These are phyloP conservation scores for Caranx ignobilis DNA, from an alignment of 2,113 vertebrate species.

Conservation along the genomic window DNA sequence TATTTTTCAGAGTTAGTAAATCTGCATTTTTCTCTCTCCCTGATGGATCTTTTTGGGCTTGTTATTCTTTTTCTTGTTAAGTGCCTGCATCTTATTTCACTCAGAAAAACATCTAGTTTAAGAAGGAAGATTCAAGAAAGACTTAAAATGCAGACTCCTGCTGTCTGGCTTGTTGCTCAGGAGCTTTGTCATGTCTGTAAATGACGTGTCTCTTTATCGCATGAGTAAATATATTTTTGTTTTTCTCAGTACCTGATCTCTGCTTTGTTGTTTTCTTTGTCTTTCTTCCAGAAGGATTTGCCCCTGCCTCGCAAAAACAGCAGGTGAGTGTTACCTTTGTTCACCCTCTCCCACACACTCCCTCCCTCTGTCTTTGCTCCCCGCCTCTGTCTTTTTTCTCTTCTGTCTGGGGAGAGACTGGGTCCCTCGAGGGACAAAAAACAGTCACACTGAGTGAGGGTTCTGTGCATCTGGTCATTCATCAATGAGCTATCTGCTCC, in stretches of 20 bases:
- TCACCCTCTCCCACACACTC: not conserved
- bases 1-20: no score
- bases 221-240: not conserved
- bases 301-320: constrained; percentile 87
- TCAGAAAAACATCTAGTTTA: not conserved
- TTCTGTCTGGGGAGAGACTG: constrained; percentile 13
- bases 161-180: not conserved
- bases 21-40: no score
- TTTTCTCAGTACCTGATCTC: constrained; percentile 62
- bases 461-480: not conserved
- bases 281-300: constrained; percentile 84
- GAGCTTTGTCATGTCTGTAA: not conserved
- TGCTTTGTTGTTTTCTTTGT: constrained; percentile 36
- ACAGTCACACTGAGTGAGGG: constrained; percentile 3
- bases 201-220: not conserved
- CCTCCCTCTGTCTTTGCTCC: not conserved
- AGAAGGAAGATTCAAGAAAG: not conserved
- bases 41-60: not conserved
- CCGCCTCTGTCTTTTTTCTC: not conserved
- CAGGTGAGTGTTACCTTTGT: constrained; percentile 79
- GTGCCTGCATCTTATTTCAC: not conserved
- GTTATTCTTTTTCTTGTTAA: not conserved
- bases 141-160: not conserved
- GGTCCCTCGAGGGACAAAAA: constrained; percentile 18
- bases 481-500: constrained; percentile 11